Evolutionary conservation across 2,797 vertebrate genomes (phyloP), one percentile per base, ranked within the genome.

Genomic region (Clarias fuscus): DNA sequence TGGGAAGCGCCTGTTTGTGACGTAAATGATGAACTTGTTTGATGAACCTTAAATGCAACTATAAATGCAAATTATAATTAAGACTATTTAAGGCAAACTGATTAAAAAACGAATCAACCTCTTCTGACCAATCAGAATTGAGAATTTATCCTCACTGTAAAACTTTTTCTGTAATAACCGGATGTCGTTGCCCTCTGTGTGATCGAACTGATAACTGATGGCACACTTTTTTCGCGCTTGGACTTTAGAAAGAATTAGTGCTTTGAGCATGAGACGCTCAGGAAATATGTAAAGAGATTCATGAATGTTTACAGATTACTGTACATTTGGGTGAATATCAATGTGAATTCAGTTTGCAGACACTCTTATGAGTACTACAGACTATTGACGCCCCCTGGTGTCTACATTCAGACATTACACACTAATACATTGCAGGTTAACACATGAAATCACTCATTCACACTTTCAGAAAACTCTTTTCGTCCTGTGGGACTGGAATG

Each of bases 351-450:
- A 14, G 43, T 27, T 53, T 15, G 1, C 73, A 27, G 7, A 76
- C 1, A 6, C 56, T 56, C 72, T 48, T 22, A 5, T 27, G 53
- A 18, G 14, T 59, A 17, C 37, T 33, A 40, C 20, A 30, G 53
- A 43, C 76, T 48, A 2, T 2, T 77, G 22, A 15, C 17, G 48
- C 84, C 75, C 84, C 75, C 84, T 85, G 33, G 84, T 78, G 84
- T 56, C 53, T 8, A 7, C 30, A 58, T 61, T 13, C 1, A 22
- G 22, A 78, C 48, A 59, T 64, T 40, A 59, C 71, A 59, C 58
- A 13, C 22, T 2, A 76, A 76, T 11, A 30, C 40, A 37, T 43
- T 17, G n/a, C 24, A 24, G 11, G 70, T 72, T 53, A n/a, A 53
- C 24, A 10, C 72, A 53, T 56, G 48, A 14, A 73, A n/a, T 48